Evolutionary conservation across 2,797 vertebrate genomes (phyloP).

Genomic region (Gallinago nigripennis): DNA sequence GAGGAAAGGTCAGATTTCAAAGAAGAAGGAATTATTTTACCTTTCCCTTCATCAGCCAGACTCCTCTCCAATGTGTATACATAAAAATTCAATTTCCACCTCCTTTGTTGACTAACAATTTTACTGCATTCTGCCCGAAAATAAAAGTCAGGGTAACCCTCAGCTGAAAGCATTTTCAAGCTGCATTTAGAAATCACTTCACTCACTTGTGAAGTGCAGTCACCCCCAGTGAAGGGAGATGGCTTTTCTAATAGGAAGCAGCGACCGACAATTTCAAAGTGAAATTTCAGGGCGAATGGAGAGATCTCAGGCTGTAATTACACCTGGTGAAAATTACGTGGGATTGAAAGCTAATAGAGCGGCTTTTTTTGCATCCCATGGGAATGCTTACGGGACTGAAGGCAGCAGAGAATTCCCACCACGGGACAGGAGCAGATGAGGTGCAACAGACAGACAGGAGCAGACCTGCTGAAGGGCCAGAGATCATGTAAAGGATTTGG

Average conservation of each 20-base stretch:
- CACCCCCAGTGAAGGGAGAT: neutral
- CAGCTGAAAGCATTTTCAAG: neutral
- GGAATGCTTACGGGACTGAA: neutral
- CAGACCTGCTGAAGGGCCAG: neutral
- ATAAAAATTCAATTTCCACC: neutral
- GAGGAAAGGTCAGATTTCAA: constrained; percentile 40
- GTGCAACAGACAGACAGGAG: neutral
- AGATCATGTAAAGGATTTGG: neutral
- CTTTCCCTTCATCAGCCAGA: neutral
- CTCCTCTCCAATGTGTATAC: neutral
- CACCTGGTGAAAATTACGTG: neutral
- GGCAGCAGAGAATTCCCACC: neutral
- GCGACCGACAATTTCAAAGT: neutral
- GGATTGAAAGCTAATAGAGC: neutral
- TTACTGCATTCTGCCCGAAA: neutral
- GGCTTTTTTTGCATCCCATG: neutral
- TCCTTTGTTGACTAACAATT: neutral
- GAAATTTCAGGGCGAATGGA: neutral
- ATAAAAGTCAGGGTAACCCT: neutral
- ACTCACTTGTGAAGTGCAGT: neutral
- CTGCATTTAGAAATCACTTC: constrained; percentile 2
- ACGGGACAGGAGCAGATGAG: fast-evolving
- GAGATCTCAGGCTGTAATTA: constrained; percentile 32
- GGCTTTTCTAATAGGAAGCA: neutral
- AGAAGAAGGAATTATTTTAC: constrained; percentile 23